Base-by-base conservation (phyloP, 2,888 invertebrate species). In the Ochropacha duplaris region DNA sequence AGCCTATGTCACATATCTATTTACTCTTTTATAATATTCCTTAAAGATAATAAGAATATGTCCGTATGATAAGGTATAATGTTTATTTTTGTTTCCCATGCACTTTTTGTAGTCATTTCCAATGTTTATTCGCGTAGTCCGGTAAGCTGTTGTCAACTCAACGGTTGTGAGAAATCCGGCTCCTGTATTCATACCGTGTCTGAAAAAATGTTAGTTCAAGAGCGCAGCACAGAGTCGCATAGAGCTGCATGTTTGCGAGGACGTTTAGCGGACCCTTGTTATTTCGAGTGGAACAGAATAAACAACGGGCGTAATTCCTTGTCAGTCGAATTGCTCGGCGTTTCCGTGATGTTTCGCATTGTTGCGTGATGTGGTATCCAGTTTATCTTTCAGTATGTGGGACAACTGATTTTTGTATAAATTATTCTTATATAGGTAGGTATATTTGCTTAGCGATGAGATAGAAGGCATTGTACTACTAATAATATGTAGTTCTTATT, bases 251-350 rank as follows among this genome's bases (percentile, higher is more conserved):
- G 86, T 92, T 88, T 92, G 81, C 76, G 57, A 64, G 68, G 68
- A 63, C 80, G 75, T 83, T 92, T 91, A 91, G 87, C 89, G 71
- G 73, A 72, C 76, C 75, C 85, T 85, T 83, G 90, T 84, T 87
- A 89, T 79, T 73, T 86, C 79, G 81, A 84, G 83, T 81, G 83
- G 75, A 77, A 74, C 71, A 71, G 68, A 71, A 79, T 79, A 83
- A 83, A 86, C 82, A 85, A 78, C 80, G 65, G 68, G 65, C 71
- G 77, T 83, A 82, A 83, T 81, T 80, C 81, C 74, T 71, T 77
- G 79, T 83, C 84, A 79, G 77, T 71, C 68, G 78, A 76, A 79
- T 81, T 71, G 74, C 78, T 77, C 67, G 62, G 66, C 62, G 72
- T 64, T 71, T 70, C 69, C 61, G 63, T 76, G 76, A 72, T 71